These are phyloP conservation scores for Lomographa bimaculata DNA, from an alignment of 2,888 invertebrate species.

Conservation along the genomic window DNA sequence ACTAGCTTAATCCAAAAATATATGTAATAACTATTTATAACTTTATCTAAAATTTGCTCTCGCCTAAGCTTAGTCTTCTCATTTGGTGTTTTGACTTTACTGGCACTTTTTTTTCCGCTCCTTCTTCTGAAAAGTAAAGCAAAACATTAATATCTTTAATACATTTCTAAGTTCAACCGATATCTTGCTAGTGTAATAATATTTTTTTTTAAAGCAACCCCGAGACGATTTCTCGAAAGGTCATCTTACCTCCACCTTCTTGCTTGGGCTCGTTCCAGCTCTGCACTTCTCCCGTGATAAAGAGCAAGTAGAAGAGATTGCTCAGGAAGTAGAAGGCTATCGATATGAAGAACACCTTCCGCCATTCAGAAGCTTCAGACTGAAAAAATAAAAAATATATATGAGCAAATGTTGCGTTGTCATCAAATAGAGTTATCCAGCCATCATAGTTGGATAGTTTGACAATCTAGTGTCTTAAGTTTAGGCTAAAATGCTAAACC, in stretches of 20 bases:
- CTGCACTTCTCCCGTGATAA: conserved; percentile 85
- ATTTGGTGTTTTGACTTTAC: conserved; percentile 21
- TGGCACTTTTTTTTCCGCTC: conserved; percentile 21
- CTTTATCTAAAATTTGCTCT: conserved; percentile 32
- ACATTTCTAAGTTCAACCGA: too few relatives aligned
- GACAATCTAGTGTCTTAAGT: too few relatives aligned
- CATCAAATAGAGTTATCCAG: too few relatives aligned
- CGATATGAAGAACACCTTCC: conserved; percentile 86
- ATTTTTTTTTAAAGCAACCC: too few relatives aligned
- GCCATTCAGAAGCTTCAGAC: conserved; percentile 82
- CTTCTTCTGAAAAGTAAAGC: conserved; percentile 22
- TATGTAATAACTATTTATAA: background rate
- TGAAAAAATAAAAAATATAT: conserved; percentile 52
- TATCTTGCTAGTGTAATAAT: too few relatives aligned
- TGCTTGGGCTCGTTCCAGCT: conserved; percentile 82
- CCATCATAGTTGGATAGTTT: too few relatives aligned
- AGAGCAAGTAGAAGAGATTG: conserved; percentile 84
- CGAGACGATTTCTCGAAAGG: too few relatives aligned
- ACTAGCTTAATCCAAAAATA: conserved; percentile 23
- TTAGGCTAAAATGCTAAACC: too few relatives aligned
- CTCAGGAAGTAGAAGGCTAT: conserved; percentile 83
- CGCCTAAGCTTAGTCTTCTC: conserved; percentile 32
- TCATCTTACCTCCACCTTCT: conserved; percentile 48
- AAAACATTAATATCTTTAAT: background rate
- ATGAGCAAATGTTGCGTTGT: too few relatives aligned